Base-by-base conservation (phyloP, 2,113 vertebrate genomes). In the Taxidea taxus region DNA sequence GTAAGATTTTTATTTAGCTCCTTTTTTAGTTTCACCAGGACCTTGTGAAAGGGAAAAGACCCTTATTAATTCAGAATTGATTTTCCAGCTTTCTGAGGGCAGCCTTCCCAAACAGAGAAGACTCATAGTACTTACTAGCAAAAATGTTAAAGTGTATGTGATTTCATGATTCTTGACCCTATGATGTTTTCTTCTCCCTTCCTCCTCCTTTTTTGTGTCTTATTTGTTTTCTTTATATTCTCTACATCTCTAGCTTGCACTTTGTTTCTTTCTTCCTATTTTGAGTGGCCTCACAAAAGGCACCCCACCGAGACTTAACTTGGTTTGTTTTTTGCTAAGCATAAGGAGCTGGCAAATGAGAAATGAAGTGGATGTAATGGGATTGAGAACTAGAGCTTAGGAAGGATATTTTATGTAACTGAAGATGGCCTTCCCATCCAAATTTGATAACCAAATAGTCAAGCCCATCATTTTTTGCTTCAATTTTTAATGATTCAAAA, bases 251-350 rank as follows among this genome's bases (percentile, higher is more conserved):
- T 85, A 15, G 91, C 74, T 88, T 12, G 74, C 84, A 89, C 91
- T 97, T 95, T 92, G 81, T 90, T 91, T 95, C 84, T 95, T 68
- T 75, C 70, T 95, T 96, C 49, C 81, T 77, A 23, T 70, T 77
- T 44, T 49, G 91, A 95, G 83, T 78, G 87, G 84, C 77, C 84
- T 97, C 94, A 93, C 97, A 95, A 97, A 96, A 94, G 90, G 92
- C 96, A 75, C 87, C 97, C 97, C 75, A 72, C 81, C 0, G 92
- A 21, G 90, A 95, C 87, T 97, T 96, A 90, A 96, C 97, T 98
- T 95, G 31, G 70, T 98, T 98, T 97, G 89, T 97, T 97, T 97
- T 97, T 91, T 95, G 74, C 80, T 81, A 20, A 58, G 51, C 87
- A 6, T 15, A 37, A 84, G 92, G 66, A 90, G 84, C 78, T 39